phyloP scores from a whole-genome alignment of 2,888 invertebrate genomes.

The Xestoiulus laeticollis region DNA sequence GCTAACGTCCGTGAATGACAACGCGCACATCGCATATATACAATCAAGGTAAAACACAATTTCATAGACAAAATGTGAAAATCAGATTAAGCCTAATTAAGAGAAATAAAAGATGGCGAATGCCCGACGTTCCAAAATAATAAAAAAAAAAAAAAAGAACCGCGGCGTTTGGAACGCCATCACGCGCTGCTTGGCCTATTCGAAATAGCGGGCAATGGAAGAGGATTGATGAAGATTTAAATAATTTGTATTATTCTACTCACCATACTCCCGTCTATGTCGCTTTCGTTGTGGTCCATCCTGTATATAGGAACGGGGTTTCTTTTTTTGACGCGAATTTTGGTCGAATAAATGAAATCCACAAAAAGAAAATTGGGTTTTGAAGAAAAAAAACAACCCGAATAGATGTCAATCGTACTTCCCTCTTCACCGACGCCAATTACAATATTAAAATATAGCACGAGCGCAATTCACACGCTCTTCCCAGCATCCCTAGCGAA shows the following conservation, averaged over 20 bases:
- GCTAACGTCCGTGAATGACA: not conserved
- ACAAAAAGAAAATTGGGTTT: conserved; percentile 52
- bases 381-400: too few species aligned
- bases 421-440: conserved; percentile 23
- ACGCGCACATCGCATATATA: too few species aligned
- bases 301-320: conserved; percentile 84
- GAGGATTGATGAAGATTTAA: not conserved
- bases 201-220: not conserved
- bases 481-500: not conserved
- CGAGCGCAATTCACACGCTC: not conserved
- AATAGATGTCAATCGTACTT: not conserved
- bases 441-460: not conserved
- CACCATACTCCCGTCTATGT: conserved; percentile 81
- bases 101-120: too few species aligned
- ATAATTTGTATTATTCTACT: too few species aligned
- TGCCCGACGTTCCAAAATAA: not conserved
- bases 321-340: conserved; percentile 89
- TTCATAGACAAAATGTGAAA: too few species aligned
- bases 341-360: conserved; percentile 67
- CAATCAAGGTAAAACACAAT: too few species aligned
- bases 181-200: not conserved
- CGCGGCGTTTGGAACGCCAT: too few species aligned
- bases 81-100: not conserved
- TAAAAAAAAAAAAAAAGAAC: not conserved
- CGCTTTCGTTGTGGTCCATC: conserved; percentile 78